These are phyloP conservation scores for Percina caprodes DNA, from an alignment of 2,113 vertebrate genomes.

Conservation along the genomic window DNA sequence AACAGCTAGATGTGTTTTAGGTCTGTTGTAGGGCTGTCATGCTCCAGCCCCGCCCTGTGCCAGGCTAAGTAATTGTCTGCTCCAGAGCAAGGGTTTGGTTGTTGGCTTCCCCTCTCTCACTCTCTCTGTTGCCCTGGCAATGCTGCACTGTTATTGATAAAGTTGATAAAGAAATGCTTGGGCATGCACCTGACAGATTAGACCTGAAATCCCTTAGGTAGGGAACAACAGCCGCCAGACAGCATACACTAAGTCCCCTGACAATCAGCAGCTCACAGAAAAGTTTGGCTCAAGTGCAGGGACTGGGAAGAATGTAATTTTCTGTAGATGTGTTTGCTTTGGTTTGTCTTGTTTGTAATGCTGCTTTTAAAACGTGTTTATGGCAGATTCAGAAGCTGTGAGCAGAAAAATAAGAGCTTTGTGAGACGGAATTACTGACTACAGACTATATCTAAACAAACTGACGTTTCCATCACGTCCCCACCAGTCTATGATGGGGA, in stretches of 20 bases:
- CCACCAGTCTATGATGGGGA: background rate
- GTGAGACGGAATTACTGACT: slow-evolving; percentile 16
- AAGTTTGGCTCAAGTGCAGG: slow-evolving; percentile 53
- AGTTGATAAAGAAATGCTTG: slow-evolving; percentile 79
- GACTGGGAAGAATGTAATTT: slow-evolving; percentile 46
- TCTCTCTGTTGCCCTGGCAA: slow-evolving; percentile 52
- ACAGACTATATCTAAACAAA: slow-evolving; percentile 26
- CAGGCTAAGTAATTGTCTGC: slow-evolving; percentile 48
- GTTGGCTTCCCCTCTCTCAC: slow-evolving; percentile 8
- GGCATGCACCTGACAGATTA: slow-evolving; percentile 79
- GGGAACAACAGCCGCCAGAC: slow-evolving; percentile 64
- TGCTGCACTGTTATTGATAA: slow-evolving; percentile 76
- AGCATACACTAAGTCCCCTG: slow-evolving; percentile 58
- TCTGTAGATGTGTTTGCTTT: slow-evolving; percentile 54
- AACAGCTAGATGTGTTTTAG: slow-evolving; percentile 16
- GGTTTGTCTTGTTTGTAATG: slow-evolving; percentile 37
- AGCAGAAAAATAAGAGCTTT: slow-evolving; percentile 29
- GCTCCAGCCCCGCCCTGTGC: slow-evolving; percentile 16
- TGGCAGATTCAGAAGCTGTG: slow-evolving; percentile 19
- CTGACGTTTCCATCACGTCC: background rate
- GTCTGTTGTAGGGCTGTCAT: slow-evolving; percentile 8
- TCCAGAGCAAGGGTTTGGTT: slow-evolving; percentile 41
- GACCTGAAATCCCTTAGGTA: slow-evolving; percentile 71
- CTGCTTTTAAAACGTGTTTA: slow-evolving; percentile 28
- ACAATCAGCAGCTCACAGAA: slow-evolving; percentile 53